A percentile compares a stretch with the other conserved stretches of the same genome.
Evolutionary conservation across 92 coral and sea anemone species (phyloP).

Genomic region (Anthopleura xanthogrammica): DNA sequence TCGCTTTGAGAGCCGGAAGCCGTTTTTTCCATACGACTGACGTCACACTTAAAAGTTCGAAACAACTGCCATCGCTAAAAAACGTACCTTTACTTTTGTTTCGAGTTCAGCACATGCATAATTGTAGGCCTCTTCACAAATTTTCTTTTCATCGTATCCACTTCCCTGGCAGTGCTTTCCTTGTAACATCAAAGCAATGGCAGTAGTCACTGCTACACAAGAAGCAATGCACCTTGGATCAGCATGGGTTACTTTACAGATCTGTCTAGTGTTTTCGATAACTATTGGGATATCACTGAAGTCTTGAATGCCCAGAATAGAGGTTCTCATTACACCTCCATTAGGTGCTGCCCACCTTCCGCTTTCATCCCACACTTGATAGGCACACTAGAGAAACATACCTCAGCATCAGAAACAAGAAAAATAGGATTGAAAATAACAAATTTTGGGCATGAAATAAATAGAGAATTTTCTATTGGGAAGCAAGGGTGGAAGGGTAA

Average conservation of each 20-base stretch:
- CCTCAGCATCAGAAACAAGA: not conserved
- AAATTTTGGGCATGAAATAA: too few relatives aligned
- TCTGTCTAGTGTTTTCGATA: constrained; percentile 63
- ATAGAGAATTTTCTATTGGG: too few relatives aligned
- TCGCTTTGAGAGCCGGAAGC: too few relatives aligned
- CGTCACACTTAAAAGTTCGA: not conserved
- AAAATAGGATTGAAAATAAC: too few relatives aligned
- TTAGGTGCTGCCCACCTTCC: constrained; percentile 79
- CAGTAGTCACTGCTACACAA: constrained; percentile 96
- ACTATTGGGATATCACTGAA: constrained; percentile 74
- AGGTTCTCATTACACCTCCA: constrained; percentile 98
- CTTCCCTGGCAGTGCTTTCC: constrained; percentile 49
- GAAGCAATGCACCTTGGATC: constrained; percentile 98
- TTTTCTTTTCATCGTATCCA: constrained; percentile 53
- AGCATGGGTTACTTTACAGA: constrained; percentile 92
- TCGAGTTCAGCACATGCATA: constrained; percentile 61
- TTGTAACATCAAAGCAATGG: constrained; percentile 92
- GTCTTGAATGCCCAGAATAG: constrained; percentile 86
- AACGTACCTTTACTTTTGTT: constrained; percentile 55
- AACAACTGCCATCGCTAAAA: not conserved
- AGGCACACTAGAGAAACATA: constrained; percentile 63
- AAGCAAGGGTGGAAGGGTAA: too few relatives aligned
- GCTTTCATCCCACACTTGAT: constrained; percentile 67
- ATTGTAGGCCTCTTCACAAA: constrained; percentile 46
- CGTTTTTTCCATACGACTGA: too few relatives aligned